phyloP scores from a whole-genome alignment of 2,888 invertebrate species.

The Smittia sp. region DNA sequence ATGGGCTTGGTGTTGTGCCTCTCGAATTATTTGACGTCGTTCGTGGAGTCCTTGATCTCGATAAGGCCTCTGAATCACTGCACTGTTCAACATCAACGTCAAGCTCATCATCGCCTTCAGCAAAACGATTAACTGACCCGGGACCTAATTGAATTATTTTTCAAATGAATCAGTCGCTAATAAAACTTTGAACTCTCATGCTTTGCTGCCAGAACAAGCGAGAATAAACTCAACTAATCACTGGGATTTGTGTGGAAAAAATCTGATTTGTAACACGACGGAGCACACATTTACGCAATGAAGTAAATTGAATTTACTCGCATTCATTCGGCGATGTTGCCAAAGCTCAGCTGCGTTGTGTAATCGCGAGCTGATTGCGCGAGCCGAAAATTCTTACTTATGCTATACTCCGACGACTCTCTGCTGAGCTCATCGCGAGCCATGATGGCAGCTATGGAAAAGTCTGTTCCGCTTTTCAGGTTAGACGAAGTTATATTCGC shows the following conservation, averaged over 20 bases:
- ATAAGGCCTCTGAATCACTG: constrained; percentile 61
- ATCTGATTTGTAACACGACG: no score
- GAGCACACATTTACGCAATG: no score
- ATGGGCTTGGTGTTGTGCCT: constrained; percentile 50
- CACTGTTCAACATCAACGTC: constrained; percentile 72
- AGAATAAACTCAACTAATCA: no score
- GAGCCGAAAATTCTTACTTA: constrained; percentile 49
- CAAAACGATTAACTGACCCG: constrained; percentile 53
- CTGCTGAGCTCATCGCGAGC: constrained; percentile 61
- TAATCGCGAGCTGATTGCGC: no score
- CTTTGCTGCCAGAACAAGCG: no score
- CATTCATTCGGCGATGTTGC: no score
- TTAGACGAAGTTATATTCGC: constrained; percentile 47
- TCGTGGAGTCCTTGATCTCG: constrained; percentile 46
- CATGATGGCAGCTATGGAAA: constrained; percentile 95
- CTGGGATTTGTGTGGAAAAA: no score
- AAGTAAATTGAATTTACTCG: no score
- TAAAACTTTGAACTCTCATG: no score
- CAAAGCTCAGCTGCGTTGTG: no score
- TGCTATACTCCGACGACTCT: constrained; percentile 54
- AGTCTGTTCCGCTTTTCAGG: constrained; percentile 72
- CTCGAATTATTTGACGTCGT: constrained; percentile 44
- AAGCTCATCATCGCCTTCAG: constrained; percentile 61
- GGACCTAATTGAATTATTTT: constrained; percentile 47
- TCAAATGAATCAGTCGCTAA: not conserved